Evolutionary conservation across 2,888 invertebrate species (phyloP).

Genomic region (Exocentrus adspersus): DNA sequence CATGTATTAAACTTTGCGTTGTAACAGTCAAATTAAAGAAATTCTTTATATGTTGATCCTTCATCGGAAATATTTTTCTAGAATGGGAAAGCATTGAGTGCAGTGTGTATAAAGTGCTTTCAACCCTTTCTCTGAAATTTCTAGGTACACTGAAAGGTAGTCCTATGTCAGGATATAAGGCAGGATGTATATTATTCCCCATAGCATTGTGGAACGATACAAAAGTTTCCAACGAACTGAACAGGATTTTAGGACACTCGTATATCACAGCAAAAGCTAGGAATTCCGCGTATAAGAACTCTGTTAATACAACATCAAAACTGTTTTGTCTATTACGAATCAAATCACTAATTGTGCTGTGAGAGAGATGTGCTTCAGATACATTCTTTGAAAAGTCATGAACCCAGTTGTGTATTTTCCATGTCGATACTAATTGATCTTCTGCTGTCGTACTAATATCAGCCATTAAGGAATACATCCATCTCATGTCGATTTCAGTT

Average conservation of each 20-base stretch:
- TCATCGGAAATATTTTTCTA: neutral
- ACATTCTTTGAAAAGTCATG: neutral
- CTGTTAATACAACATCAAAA: slow-evolving; percentile 47
- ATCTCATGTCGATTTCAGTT: slow-evolving; percentile 41
- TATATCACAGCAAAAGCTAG: slow-evolving; percentile 41
- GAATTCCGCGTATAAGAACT: slow-evolving; percentile 35
- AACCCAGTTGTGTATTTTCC: neutral
- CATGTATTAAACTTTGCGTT: neutral
- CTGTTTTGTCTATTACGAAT: slow-evolving; percentile 16
- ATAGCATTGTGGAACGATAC: neutral
- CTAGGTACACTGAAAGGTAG: neutral
- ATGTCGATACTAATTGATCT: neutral
- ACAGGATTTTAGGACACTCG: slow-evolving; percentile 40
- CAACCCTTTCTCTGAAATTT: neutral
- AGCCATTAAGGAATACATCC: neutral
- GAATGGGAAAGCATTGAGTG: neutral
- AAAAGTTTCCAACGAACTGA: slow-evolving; percentile 35
- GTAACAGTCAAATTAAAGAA: slow-evolving; percentile 5
- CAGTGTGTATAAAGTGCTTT: neutral
- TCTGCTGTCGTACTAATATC: neutral
- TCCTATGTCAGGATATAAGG: neutral
- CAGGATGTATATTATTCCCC: slow-evolving; percentile 20
- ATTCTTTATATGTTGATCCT: neutral
- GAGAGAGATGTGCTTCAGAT: neutral
- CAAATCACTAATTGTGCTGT: neutral